Evolutionary conservation across 2,888 invertebrate species (phyloP), one percentile per base, ranked within the genome.

Genomic region (Onthophagus sagittarius): DNA sequence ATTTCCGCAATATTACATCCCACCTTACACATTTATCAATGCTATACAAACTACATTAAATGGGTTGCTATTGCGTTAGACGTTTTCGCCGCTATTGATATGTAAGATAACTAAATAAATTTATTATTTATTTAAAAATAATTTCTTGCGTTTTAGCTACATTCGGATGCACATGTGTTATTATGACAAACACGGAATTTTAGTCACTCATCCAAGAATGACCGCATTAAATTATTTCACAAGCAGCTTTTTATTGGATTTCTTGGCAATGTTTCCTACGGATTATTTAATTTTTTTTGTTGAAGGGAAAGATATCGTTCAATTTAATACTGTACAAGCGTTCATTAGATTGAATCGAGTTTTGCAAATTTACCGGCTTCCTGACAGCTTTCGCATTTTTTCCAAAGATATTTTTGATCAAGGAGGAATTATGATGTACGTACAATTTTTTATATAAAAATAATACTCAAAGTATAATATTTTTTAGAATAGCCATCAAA

Each of bases 361-460:
- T 9, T 39, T 80, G 15, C 79, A 78, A 53, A 62, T 77, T n/a
- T 80, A 80, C 72, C 76, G 79, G 53, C 70, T 79, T 15, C 76
- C 77, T 0, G 77, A 78, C 63, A 77, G 75, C 2, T 79, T 80
- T 70, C 72, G 71, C 11, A 76, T 76, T 69, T 79, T 77, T 53
- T 72, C 71, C 13, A 73, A 70, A 62, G 77, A 78, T 67, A 72
- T 73, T 5, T 64, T 80, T n/a, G 75, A 77, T 69, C 70, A 72
- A 6, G 74, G 70, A 23, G 69, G 70, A 23, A 72, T 78, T 11
- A 31, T 73, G 15, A 15, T 77, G 78, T 79, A 74, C 53, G 11
- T 62, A 70, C 14, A 13, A 14, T 31, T 72, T 72, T 53, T 7
- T 11, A 64, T 72, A n/a, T 23, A 2, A 23, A 23, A 23, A 23